Evolutionary conservation across 2,113 vertebrate genomes (phyloP), one percentile per base, ranked within the genome.

Genomic region (Atrichornis clamosus): DNA sequence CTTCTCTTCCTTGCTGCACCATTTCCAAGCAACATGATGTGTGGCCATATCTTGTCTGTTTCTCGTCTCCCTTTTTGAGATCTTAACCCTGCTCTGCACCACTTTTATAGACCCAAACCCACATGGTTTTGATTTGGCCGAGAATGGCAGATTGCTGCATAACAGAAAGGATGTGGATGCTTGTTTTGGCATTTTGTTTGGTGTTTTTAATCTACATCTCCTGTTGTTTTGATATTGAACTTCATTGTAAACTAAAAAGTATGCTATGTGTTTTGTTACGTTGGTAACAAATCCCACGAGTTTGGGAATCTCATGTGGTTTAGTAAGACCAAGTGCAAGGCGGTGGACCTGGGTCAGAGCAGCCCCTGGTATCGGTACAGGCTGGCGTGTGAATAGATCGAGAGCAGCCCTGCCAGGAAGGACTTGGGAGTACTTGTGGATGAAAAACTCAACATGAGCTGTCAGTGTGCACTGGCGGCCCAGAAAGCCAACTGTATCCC

Each of bases 121-220:
- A 92, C 82, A n/a, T 62, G 94, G 82, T 86, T 90, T 93, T 69
- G 41, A 90, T 94, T 93, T 93, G 78, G 49, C 79, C 76, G 75
- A 90, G 75, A 69, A 92, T 62, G 82, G 82, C 37, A 91, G 56
- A 63, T 68, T 82, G 64, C 72, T 85, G 52, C 42, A 16, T 17
- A 76, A 8, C 28, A 83, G n/a, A 92, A 90, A 88, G 37, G 82
- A 84, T 58, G 41, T 33, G 49, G 49, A 73, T 62, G n/a, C 59
- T 86, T 84, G 59, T 5, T 73, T 94, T 58, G 53, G 47, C 28
- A 60, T 69, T 83, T 90, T 84, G 8, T 59, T 79, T 65, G 58
- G 58, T 37, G 55, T 30, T 92, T 88, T 90, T 74, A 79, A 77
- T 46, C 44, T 69, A 9, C 26, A 27, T 67, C 59, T 86, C 63